Conservation (phyloP, 2,888 invertebrate genomes). For the Meganola albula region DNA sequence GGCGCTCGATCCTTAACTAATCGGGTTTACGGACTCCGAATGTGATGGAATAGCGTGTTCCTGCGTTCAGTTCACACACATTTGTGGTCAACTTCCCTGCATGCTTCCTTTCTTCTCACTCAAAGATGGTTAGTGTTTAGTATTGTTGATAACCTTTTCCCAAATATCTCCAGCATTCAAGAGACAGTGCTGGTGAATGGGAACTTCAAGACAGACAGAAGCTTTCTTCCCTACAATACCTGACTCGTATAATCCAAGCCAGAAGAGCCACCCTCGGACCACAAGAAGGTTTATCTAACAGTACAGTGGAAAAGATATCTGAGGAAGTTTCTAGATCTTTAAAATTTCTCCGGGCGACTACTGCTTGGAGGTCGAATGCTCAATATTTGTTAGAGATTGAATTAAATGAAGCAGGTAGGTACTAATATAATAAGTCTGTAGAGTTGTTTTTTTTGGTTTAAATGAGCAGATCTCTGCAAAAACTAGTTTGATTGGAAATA, state of each 20-base stretch:
- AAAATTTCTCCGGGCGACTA: constrained; percentile 58
- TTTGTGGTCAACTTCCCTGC: too few relatives aligned
- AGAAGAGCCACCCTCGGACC: constrained; percentile 65
- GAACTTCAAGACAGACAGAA: constrained; percentile 90
- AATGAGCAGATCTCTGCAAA: neutral
- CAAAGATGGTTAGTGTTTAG: too few relatives aligned
- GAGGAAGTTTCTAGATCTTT: constrained; percentile 62
- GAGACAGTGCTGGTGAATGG: constrained; percentile 91
- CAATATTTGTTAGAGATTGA: constrained; percentile 68
- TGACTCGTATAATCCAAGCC: constrained; percentile 86
- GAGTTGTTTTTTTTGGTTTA: neutral
- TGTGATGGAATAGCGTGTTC: too few relatives aligned
- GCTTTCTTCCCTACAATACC: constrained; percentile 88
- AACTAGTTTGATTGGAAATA: too few relatives aligned
- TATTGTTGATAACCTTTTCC: too few relatives aligned
- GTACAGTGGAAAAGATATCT: constrained; percentile 51
- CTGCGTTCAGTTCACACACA: too few relatives aligned
- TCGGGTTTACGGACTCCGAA: too few relatives aligned
- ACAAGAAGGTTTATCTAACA: constrained; percentile 49
- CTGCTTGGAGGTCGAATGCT: constrained; percentile 65
- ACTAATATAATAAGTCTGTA: too few relatives aligned
- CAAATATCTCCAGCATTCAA: constrained; percentile 83
- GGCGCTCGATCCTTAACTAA: too few relatives aligned
- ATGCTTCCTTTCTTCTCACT: too few relatives aligned
- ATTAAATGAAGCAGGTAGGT: constrained; percentile 61